Evolutionary conservation across 2,888 invertebrate genomes (phyloP), one percentile per base, ranked within the genome.

Genomic region (Pristionchus maxplancki): DNA sequence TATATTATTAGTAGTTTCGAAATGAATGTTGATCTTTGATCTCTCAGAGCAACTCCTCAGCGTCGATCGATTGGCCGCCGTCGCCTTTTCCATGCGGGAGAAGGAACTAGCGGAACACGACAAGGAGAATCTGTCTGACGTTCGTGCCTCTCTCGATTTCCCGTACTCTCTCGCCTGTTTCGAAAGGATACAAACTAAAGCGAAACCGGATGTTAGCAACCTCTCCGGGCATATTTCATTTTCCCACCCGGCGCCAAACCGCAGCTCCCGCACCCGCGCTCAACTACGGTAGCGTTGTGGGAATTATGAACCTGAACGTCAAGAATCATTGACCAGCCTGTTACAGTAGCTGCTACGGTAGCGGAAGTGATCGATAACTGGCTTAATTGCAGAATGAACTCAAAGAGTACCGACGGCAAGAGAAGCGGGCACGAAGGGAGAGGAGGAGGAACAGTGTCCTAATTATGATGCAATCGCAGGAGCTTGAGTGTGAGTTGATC

Each of bases 341-440:
- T n/a, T 15, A 58, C 24, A 58, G 17, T 58, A 15, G n/a, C n/a
- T n/a, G n/a, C n/a, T n/a, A n/a, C n/a, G n/a, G n/a, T n/a, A n/a
- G n/a, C n/a, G n/a, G n/a, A n/a, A n/a, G n/a, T n/a, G 0, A 37
- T 40, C n/a, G 28, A 81, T 28, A 11, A 48, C 37, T 48, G 31
- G 20, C 64, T 37, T 71, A 8, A 58, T 24, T 58, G 5, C 53
- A 83, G 82, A 17, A 31, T 5, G 82, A 83, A 1, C 53, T 50
- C 15, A 53, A 53, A 0, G 82, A 83, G 24, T 9, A 28, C 0
- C 28, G 53, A 17, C 2, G 53, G 24, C 82, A 83, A n/a, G 82
- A 83, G 34, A 83, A 83, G 82, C 82, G 82, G 2, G 82, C 82
- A 8, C 28, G 82, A 53, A 50, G 82, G 28, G 82, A 83, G 34